Percentiles rank a stretch among this genome's conserved stretches.
Conservation (phyloP, 1,140 invertebrate species). For the Polyergus mexicanus region DNA sequence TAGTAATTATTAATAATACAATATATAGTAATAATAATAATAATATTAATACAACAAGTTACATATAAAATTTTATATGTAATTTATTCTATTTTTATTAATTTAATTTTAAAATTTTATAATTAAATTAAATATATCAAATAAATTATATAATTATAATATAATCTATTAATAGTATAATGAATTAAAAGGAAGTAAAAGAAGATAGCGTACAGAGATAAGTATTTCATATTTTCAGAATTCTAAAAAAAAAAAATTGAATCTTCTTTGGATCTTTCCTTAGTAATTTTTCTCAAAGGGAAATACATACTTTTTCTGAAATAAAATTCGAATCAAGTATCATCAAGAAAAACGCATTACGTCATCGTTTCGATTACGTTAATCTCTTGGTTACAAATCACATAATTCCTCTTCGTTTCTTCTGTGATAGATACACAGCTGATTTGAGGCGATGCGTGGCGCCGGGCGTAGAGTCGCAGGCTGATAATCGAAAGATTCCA, state of each 20-base stretch:
- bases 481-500: too few relatives aligned
- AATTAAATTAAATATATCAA: not conserved
- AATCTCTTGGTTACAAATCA: not conserved
- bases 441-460: too few relatives aligned
- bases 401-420: not conserved
- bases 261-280: too few relatives aligned
- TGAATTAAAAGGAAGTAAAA: not conserved
- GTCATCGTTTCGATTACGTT: not conserved
- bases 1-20: too few relatives aligned
- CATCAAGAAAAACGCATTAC: too few relatives aligned
- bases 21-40: too few relatives aligned
- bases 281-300: not conserved
- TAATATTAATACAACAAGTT: too few relatives aligned
- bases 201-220: not conserved
- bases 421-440: not conserved
- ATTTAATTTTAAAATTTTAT: too few relatives aligned
- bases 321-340: not conserved
- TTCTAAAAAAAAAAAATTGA: not conserved
- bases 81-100: too few relatives aligned
- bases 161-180: not conserved
- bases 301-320: not conserved
- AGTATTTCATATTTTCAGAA: not conserved
- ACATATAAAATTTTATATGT: too few relatives aligned
- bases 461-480: too few relatives aligned
- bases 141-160: conserved; percentile 6